phyloP scores from a whole-genome alignment of 2,113 vertebrate species.

The Scalopus aquaticus region DNA sequence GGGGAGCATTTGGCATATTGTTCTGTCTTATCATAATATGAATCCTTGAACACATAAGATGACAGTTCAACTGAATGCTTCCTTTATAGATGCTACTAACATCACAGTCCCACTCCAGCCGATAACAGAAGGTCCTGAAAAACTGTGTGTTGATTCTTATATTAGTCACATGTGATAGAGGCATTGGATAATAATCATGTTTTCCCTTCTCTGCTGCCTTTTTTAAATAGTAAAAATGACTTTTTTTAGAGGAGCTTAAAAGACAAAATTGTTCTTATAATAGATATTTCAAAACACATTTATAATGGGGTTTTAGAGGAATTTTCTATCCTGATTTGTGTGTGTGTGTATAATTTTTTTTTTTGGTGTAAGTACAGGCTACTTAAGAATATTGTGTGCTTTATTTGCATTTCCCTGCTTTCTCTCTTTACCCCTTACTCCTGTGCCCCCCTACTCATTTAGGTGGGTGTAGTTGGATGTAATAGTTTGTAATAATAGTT shows the following conservation, averaged over 20 bases:
- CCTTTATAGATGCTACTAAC: not conserved
- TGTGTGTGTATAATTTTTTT: not conserved
- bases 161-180: not conserved
- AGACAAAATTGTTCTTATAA: not conserved
- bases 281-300: not conserved
- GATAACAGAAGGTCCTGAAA: not conserved
- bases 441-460: no score
- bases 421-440: not conserved
- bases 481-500: no score
- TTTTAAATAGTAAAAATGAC: not conserved
- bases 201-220: not conserved
- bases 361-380: not conserved
- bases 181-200: not conserved
- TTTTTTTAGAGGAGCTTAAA: conserved; percentile 36
- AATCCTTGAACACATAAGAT: conserved; percentile 13
- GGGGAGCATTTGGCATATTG: not conserved
- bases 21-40: not conserved
- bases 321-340: not conserved
- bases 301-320: not conserved
- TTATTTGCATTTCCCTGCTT: not conserved
- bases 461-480: not conserved
- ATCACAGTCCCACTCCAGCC: not conserved
- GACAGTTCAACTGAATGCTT: not conserved
- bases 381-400: not conserved
- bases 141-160: not conserved